Evolutionary conservation across 2,888 invertebrate species (phyloP), one percentile per base, ranked within the genome.

Genomic region (Ethmia dodecea): DNA sequence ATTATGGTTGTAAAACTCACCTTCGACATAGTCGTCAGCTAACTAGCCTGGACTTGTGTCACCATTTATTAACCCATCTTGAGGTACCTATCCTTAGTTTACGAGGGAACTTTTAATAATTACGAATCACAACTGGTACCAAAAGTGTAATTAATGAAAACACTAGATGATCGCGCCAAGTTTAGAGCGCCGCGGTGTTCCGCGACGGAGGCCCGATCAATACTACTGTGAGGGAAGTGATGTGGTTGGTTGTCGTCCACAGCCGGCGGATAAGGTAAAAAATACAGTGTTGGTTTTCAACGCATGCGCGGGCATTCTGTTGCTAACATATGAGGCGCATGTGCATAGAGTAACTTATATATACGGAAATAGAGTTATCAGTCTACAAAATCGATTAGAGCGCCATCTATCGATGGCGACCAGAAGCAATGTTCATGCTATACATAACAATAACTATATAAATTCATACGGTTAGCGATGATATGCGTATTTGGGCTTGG

Each of bases 191-290:
- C 32, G 22, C 77, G 62, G 72, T 69, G 60, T 72, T 62, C 58
- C 74, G 62, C 67, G 72, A 66, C 73, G 64, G 57, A 66, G 63
- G 70, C 74, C 66, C 81, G 83, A 83, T 83, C 83, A 83, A 83
- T 83, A 83, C 83, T 83, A 60, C 50, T n/a, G 35, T 14, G n/a
- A n/a, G n/a, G n/a, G n/a, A n/a, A n/a, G n/a, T n/a, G n/a, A n/a
- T n/a, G n/a, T 20, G 14, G 39, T 25, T 49, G n/a, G n/a, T n/a
- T 56, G 50, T 52, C 49, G 52, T 53, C 52, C 48, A 11, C 12
- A 11, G 10, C 11, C 26, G 26, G 70, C 63, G 69, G 65, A 69
- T 75, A 70, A 64, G 65, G 71, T 60, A 71, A 71, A 74, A 60
- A 60, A 55, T 58, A 52, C 45, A 55, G 49, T 61, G 26, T 12